A percentile compares a stretch with the other conserved stretches of the same genome.
Evolutionary conservation across 2,888 invertebrate genomes (phyloP).

Genomic region (Teinopalpus imperialis): DNA sequence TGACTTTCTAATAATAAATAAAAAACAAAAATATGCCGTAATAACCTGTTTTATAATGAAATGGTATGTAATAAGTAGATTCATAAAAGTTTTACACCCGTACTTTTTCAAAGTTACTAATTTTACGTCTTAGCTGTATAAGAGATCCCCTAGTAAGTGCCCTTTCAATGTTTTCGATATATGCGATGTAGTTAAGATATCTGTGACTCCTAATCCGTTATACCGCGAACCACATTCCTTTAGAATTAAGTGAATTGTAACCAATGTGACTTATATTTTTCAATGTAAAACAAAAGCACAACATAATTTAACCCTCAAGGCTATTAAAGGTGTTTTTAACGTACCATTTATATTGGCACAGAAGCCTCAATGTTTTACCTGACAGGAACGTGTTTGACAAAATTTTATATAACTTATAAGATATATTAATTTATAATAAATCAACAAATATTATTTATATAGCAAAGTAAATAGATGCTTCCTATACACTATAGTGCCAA

Average conservation of each 20-base stretch:
- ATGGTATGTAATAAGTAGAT: conserved; percentile 11
- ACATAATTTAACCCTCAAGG: not conserved
- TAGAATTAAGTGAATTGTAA: conserved; percentile 59
- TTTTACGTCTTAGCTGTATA: conserved; percentile 26
- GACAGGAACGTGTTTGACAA: not conserved
- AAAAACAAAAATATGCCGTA: conserved; percentile 5
- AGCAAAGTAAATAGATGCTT: conserved; percentile 20
- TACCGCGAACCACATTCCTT: conserved; percentile 70
- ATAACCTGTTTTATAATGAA: conserved; percentile 6
- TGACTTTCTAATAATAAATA: too few species aligned
- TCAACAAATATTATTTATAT: conserved; percentile 2
- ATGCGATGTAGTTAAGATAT: conserved; percentile 44
- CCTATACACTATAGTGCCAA: conserved; percentile 29
- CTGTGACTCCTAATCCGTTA: conserved; percentile 39
- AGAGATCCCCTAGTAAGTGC: conserved; percentile 61
- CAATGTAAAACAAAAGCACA: conserved; percentile 11
- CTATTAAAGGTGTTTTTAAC: conserved; percentile 5
- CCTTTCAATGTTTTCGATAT: conserved; percentile 56
- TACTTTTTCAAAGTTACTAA: conserved; percentile 31
- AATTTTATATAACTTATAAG: not conserved
- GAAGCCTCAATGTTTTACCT: not conserved
- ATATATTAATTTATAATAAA: not conserved
- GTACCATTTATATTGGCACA: conserved; percentile 2
- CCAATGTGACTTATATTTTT: conserved; percentile 33
- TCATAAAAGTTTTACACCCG: conserved; percentile 28